Evolutionary conservation across 2,888 invertebrate genomes (phyloP), one percentile per base, ranked within the genome.

Genomic region (Pantelozetes paolii): DNA sequence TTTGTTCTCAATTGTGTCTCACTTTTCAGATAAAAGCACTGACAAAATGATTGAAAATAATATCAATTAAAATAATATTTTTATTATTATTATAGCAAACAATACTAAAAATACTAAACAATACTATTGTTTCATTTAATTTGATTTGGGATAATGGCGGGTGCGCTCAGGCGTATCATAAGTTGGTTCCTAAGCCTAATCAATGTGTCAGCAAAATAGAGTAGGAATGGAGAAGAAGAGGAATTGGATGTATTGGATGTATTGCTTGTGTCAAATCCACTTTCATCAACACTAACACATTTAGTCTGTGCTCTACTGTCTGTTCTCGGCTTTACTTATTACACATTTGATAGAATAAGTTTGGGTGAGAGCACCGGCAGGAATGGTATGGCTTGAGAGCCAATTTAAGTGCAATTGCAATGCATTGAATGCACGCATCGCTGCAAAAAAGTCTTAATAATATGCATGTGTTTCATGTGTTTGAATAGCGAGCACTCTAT

Each of bases 161-260:
- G 54, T 3, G 13, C 54, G 18, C 18, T 54, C 23, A 54, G 9
- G 54, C 54, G 54, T 20, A 13, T 54, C 28, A 54, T 26, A 54
- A 54, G 54, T 54, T 8, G 20, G n/a, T 26, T 54, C 23, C 54
- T 62, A 62, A 62, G 62, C 62, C 62, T 62, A 62, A 62, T 62
- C 62, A 62, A 62, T 30, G 62, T 62, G 62, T 62, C 62, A 62
- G 23, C 32, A 32, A 62, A 36, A 62, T 13, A 62, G 62, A 62
- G 11, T 32, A n/a, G 5, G n/a, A 62, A 62, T 32, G n/a, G 62
- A 62, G 62, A 62, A 62, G 13, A 54, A 62, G 32, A 62, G 62
- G 26, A 30, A 62, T 62, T 62, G 32, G 32, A 62, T 32, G 62
- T 62, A 26, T 54, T 54, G 54, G 23, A 26, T 54, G 50, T 50